Percentiles rank a stretch among this genome's conserved stretches.
Evolutionary conservation across 2,113 vertebrate species (phyloP).

Genomic region (Halichoerus grypus): DNA sequence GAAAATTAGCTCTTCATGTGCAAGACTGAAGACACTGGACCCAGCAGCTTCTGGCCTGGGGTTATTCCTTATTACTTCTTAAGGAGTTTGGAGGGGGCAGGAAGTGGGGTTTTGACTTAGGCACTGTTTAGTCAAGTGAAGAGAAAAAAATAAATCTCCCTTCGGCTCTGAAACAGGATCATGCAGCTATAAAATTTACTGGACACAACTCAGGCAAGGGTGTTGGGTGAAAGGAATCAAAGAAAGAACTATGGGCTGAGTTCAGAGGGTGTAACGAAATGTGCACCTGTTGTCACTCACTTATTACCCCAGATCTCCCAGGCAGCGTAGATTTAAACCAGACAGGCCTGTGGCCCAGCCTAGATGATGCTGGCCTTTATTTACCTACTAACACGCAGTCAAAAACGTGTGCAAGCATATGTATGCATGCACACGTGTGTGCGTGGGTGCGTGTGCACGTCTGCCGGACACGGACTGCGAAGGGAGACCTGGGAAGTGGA

Average conservation of each 20-base stretch:
- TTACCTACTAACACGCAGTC: slow-evolving; percentile 9
- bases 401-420: neutral
- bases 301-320: slow-evolving; percentile 52
- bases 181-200: neutral
- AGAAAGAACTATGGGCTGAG: slow-evolving; percentile 21
- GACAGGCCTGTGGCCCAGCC: neutral
- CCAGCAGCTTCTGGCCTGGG: neutral
- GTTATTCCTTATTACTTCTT: slow-evolving; percentile 10
- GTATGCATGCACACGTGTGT: neutral
- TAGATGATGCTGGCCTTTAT: neutral
- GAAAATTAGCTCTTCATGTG: slow-evolving; percentile 10
- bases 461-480: neutral
- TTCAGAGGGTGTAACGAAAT: slow-evolving; percentile 52
- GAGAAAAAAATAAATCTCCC: slow-evolving; percentile 71
- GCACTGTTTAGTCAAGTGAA: slow-evolving; percentile 56
- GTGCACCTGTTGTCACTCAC: slow-evolving; percentile 80
- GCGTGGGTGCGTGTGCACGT: neutral
- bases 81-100: neutral
- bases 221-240: slow-evolving; percentile 50
- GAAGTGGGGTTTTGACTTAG: slow-evolving; percentile 50
- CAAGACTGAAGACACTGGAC: slow-evolving; percentile 45
- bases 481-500: neutral
- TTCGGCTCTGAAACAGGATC: slow-evolving; percentile 68
- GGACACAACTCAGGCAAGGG: slow-evolving; percentile 60
- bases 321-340: slow-evolving; percentile 70